phyloP scores from a whole-genome alignment of 2,888 invertebrate species.

The Desoria tigrina region DNA sequence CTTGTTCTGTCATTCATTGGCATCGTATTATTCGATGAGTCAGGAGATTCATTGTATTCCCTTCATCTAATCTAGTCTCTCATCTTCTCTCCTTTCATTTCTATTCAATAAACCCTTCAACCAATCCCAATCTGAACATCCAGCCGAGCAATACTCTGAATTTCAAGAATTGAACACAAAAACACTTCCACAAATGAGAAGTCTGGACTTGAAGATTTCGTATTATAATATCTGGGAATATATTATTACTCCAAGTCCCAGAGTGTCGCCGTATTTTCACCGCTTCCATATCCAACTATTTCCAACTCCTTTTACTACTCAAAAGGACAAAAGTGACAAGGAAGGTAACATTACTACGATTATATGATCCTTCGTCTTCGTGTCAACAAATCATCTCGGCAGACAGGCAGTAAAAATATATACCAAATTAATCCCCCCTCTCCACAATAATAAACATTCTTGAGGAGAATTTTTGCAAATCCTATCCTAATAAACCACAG shows the following conservation, averaged over 20 bases:
- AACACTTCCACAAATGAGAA: background rate
- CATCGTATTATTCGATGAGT: constrained; percentile 52
- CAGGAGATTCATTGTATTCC: constrained; percentile 50
- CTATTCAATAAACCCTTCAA: constrained; percentile 20
- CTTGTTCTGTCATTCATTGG: constrained; percentile 51
- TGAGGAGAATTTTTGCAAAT: background rate
- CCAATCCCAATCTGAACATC: background rate
- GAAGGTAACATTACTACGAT: background rate
- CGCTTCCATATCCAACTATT: no score
- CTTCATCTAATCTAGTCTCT: constrained; percentile 49
- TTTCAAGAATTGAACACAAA: constrained; percentile 1
- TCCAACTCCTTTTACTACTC: no score
- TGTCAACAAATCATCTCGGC: constrained; percentile 5
- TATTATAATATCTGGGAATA: background rate
- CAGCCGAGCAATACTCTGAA: background rate
- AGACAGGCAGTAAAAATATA: constrained; percentile 5
- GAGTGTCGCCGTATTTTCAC: no score
- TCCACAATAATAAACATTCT: background rate
- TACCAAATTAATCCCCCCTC: constrained; percentile 3
- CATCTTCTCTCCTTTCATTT: constrained; percentile 39
- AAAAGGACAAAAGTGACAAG: background rate
- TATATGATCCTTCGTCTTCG: background rate
- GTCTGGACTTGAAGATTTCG: background rate
- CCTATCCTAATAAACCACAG: constrained; percentile 12
- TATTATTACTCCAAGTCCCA: no score